Percentiles rank a stretch among this genome's conserved stretches.
Evolutionary conservation across 1,140 invertebrate species (phyloP).

Genomic region (Apis florea): DNA sequence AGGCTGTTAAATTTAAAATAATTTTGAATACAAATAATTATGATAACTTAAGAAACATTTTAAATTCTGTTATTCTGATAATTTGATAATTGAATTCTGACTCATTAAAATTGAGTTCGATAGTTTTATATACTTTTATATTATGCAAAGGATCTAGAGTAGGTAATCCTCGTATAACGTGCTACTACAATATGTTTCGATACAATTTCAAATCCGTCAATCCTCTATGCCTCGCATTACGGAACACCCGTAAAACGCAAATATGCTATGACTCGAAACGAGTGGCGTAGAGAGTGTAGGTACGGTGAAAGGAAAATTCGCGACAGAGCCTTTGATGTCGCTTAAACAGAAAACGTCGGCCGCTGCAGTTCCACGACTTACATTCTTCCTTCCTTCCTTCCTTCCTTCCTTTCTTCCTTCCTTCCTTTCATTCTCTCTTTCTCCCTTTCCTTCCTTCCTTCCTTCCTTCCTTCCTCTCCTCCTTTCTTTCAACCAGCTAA

Average conservation of each 20-base stretch:
- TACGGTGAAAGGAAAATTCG: slow-evolving; percentile 64
- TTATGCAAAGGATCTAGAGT: too few species aligned
- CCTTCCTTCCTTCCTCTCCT: not conserved
- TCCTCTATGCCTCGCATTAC: not conserved
- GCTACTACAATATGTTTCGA: too few species aligned
- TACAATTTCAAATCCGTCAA: not conserved
- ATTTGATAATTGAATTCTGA: too few species aligned
- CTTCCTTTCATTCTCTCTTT: not conserved
- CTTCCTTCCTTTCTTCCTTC: slow-evolving; percentile 14
- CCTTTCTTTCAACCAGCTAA: slow-evolving; percentile 25
- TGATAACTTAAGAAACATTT: too few species aligned
- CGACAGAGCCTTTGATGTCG: slow-evolving; percentile 69
- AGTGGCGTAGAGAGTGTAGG: not conserved
- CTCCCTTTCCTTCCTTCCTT: not conserved
- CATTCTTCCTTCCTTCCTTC: slow-evolving; percentile 48
- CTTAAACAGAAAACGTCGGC: slow-evolving; percentile 67
- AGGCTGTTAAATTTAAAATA: too few species aligned
- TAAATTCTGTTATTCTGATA: too few species aligned
- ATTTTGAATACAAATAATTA: too few species aligned
- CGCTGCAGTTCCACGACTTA: slow-evolving; percentile 35
- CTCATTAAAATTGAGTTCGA: too few species aligned
- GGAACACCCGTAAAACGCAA: slow-evolving; percentile 27
- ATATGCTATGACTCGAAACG: slow-evolving; percentile 26
- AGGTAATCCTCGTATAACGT: too few species aligned
- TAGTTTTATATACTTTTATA: too few species aligned